Evolutionary conservation across 2,113 vertebrate genomes (phyloP).

Genomic region (Baryphthengus martii): DNA sequence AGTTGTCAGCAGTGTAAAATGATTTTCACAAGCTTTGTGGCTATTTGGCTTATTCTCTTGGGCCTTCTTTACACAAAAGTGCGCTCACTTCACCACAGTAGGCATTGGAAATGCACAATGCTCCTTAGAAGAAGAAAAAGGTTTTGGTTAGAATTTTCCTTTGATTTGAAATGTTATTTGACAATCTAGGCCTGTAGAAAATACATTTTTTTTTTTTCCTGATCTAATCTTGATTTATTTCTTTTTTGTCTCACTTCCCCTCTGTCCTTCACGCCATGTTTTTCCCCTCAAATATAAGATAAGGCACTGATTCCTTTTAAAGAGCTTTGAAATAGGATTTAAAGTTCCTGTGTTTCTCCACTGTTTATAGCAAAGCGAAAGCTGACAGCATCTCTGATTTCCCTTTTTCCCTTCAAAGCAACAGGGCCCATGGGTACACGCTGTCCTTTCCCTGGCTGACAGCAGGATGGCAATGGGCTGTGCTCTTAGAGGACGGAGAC

Average conservation of each 20-base stretch:
- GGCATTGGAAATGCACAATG: neutral
- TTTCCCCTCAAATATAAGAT: neutral
- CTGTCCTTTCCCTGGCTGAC: neutral
- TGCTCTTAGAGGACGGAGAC: neutral
- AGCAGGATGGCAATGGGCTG: neutral
- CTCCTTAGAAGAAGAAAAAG: neutral
- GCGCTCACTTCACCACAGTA: neutral
- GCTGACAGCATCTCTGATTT: neutral
- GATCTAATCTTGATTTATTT: neutral
- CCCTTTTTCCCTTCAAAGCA: neutral
- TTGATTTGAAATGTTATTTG: constrained; percentile 25
- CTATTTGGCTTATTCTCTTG: neutral
- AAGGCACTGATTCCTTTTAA: neutral
- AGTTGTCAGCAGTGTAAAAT: neutral
- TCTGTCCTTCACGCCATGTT: neutral
- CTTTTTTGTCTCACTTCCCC: neutral
- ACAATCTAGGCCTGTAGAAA: neutral
- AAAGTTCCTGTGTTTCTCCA: neutral
- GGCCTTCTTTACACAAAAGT: neutral
- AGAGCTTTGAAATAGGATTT: too few relatives aligned
- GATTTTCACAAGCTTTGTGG: neutral
- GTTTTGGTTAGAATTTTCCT: neutral
- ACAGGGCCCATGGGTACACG: rapidly evolving
- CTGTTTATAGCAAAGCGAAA: neutral
- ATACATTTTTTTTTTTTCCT: too few relatives aligned